Percentiles rank a stretch among this genome's conserved stretches.
phyloP scores from a whole-genome alignment of 2,113 vertebrate species.

The Pseudorectes ferrugineus region DNA sequence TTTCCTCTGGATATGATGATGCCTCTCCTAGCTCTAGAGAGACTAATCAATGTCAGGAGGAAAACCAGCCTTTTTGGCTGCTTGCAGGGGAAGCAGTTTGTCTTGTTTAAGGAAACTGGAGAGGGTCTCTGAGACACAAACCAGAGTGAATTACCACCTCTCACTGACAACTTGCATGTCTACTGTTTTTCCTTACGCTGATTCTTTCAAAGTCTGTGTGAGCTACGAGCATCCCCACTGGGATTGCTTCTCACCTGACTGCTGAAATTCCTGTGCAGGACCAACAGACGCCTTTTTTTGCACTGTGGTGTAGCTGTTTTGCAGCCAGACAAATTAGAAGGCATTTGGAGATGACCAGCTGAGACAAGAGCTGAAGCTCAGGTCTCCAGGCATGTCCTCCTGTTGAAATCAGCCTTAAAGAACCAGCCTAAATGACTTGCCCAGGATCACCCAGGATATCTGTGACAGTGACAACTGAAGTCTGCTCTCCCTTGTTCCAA shows the following conservation, averaged over 20 bases:
- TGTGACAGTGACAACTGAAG: neutral
- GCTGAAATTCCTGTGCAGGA: neutral
- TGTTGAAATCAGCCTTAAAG: neutral
- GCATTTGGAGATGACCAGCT: neutral
- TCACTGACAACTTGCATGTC: neutral
- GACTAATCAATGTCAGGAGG: neutral
- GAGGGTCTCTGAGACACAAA: neutral
- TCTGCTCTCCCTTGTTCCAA: neutral
- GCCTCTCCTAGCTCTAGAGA: neutral
- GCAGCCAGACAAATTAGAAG: neutral
- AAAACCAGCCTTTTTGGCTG: neutral
- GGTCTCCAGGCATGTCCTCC: neutral
- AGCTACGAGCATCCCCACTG: neutral
- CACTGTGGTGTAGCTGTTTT: neutral
- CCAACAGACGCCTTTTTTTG: neutral
- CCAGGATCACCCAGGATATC: neutral
- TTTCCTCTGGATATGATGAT: slow-evolving; percentile 10
- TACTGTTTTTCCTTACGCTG: neutral
- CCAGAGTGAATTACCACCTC: neutral
- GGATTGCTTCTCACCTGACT: neutral
- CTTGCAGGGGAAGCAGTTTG: neutral
- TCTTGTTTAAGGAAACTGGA: neutral
- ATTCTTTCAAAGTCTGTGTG: neutral
- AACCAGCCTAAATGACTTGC: neutral
- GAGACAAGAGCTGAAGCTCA: neutral